phyloP scores from a whole-genome alignment of 92 coral and sea anemone species.

The Montipora capitata region DNA sequence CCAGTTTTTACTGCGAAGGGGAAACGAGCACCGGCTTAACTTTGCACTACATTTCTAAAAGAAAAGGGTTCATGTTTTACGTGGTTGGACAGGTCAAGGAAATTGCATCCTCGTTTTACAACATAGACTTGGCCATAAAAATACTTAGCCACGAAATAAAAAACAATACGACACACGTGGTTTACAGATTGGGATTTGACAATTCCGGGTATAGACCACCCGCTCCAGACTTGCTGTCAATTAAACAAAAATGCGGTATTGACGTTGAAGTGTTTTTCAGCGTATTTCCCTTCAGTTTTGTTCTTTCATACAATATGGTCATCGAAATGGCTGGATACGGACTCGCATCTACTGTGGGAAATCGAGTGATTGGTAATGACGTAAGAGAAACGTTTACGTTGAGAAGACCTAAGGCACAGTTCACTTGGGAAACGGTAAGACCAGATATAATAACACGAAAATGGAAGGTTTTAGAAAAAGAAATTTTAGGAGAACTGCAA shows the following conservation, averaged over 20 bases:
- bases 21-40: constrained; percentile 81
- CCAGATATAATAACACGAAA: no score
- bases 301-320: constrained; percentile 74
- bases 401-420: constrained; percentile 89
- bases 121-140: constrained; percentile 68
- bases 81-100: constrained; percentile 88
- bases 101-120: constrained; percentile 78
- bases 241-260: constrained; percentile 47
- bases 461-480: no score
- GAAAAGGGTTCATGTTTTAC: constrained; percentile 83
- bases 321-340: constrained; percentile 86
- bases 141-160: constrained; percentile 50
- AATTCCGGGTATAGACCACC: constrained; percentile 74
- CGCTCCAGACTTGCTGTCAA: constrained; percentile 68
- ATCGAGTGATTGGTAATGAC: constrained; percentile 77
- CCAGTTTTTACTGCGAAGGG: constrained; percentile 90
- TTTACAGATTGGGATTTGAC: constrained; percentile 80
- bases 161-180: constrained; percentile 60
- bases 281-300: constrained; percentile 89
- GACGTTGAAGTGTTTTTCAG: constrained; percentile 81
- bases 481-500: no score
- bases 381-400: constrained; percentile 77
- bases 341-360: constrained; percentile 77
- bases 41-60: constrained; percentile 81
- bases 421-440: constrained; percentile 90